A percentile compares a stretch with the other conserved stretches of the same genome.
These are phyloP conservation scores for Eupithecia subumbrata DNA, from an alignment of 2,888 invertebrate species.

Conservation along the genomic window DNA sequence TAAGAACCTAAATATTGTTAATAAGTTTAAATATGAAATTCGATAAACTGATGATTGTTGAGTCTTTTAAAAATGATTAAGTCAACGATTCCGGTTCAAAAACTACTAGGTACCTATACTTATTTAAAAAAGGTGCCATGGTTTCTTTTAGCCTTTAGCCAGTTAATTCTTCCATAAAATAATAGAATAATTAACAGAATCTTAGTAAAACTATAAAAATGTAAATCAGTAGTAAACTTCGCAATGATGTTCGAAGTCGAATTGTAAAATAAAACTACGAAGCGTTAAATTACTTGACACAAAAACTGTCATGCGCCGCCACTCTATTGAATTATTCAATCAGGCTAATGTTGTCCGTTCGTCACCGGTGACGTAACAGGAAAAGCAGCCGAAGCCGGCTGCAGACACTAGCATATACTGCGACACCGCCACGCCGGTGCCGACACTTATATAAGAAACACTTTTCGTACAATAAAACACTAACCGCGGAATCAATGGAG, in stretches of 20 bases:
- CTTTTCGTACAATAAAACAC: constrained; percentile 36
- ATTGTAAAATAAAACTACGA: constrained; percentile 35
- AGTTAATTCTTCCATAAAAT: not conserved
- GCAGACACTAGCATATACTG: constrained; percentile 48
- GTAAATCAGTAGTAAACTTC: not conserved
- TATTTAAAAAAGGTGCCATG: no score
- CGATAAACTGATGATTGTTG: no score
- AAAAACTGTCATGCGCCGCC: constrained; percentile 48
- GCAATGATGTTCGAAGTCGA: not conserved
- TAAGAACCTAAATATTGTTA: not conserved
- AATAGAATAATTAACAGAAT: not conserved
- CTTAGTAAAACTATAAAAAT: not conserved
- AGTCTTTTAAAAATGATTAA: not conserved
- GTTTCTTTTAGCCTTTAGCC: not conserved
- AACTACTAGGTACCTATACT: no score
- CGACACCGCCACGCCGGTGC: constrained; percentile 38
- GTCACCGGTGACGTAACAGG: constrained; percentile 71
- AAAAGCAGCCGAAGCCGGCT: constrained; percentile 50
- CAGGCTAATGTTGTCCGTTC: constrained; percentile 51
- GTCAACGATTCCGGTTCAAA: not conserved
- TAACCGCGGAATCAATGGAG: constrained; percentile 51
- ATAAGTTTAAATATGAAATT: no score
- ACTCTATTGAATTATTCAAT: constrained; percentile 61
- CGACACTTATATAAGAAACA: constrained; percentile 43
- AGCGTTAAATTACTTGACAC: constrained; percentile 46